Conservation (phyloP, 2,113 vertebrate species). For the Triplophysa rosa region DNA sequence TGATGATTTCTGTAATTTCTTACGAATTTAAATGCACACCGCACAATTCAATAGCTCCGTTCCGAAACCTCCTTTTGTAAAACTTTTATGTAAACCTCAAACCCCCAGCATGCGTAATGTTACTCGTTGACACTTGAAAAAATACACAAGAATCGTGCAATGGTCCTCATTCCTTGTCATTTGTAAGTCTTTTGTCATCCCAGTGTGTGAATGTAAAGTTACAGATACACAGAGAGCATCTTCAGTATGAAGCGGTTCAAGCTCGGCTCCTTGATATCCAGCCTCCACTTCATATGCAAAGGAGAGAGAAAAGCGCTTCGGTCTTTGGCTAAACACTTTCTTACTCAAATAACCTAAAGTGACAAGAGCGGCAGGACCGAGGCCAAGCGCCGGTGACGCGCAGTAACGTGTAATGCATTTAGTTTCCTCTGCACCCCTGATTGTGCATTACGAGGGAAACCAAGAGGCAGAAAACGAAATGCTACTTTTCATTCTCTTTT, state of each 20-base stretch:
- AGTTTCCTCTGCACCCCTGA: slow-evolving; percentile 72
- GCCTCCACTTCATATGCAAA: slow-evolving; percentile 79
- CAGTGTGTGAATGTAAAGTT: slow-evolving; percentile 11
- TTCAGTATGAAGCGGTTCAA: slow-evolving; percentile 37
- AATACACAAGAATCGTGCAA: background rate
- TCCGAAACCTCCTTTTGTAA: too few relatives aligned
- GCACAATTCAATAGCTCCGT: too few relatives aligned
- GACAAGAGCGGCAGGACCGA: slow-evolving; percentile 74
- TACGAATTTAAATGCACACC: too few relatives aligned
- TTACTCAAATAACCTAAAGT: slow-evolving; percentile 78
- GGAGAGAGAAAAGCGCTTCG: slow-evolving; percentile 68
- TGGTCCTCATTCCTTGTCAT: slow-evolving; percentile 2
- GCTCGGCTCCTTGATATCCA: slow-evolving; percentile 62
- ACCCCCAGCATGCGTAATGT: too few relatives aligned
- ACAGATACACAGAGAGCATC: slow-evolving; percentile 15
- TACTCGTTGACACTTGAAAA: background rate
- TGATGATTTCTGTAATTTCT: too few relatives aligned
- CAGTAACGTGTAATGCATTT: slow-evolving; percentile 77
- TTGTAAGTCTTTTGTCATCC: slow-evolving; percentile 14
- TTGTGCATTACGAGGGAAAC: slow-evolving; percentile 72
- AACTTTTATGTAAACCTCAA: too few relatives aligned
- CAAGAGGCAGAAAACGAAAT: slow-evolving; percentile 69
- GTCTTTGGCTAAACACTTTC: slow-evolving; percentile 74
- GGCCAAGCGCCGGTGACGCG: slow-evolving; percentile 71
- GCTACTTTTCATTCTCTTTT: slow-evolving; percentile 73